Evolutionary conservation across 2,888 invertebrate species (phyloP).

Genomic region (Synanthedon formicaeformis): DNA sequence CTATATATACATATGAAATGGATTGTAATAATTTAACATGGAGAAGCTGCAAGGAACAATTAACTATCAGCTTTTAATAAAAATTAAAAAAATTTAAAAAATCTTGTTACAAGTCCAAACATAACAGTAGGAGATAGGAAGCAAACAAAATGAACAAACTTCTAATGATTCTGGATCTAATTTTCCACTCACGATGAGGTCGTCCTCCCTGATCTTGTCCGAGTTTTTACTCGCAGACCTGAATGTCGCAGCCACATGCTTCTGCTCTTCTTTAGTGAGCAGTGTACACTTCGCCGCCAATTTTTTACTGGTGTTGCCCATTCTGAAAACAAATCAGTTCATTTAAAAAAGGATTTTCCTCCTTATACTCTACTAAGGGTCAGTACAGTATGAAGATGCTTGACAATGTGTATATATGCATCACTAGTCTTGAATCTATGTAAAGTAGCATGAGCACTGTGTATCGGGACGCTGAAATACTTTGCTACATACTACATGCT

Average conservation of each 20-base stretch:
- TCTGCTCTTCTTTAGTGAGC: conserved; percentile 74
- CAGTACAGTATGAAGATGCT: too few species aligned
- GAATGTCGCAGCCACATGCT: conserved; percentile 73
- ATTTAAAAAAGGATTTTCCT: neutral
- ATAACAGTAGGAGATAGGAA: neutral
- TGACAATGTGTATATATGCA: too few species aligned
- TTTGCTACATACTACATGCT: too few species aligned
- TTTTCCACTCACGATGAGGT: conserved; percentile 73
- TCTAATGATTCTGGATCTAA: conserved; percentile 59
- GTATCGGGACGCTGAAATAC: too few species aligned
- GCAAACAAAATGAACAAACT: conserved; percentile 58
- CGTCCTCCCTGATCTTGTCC: conserved; percentile 74
- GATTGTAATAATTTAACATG: too few species aligned
- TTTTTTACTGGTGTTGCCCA: conserved; percentile 75
- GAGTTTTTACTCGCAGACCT: conserved; percentile 74
- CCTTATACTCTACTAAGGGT: too few species aligned
- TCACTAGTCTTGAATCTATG: too few species aligned
- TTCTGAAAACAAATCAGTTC: conserved; percentile 26
- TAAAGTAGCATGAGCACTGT: too few species aligned
- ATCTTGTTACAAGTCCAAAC: neutral
- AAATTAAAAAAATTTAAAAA: too few species aligned
- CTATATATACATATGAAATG: too few species aligned
- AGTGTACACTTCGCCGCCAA: conserved; percentile 75
- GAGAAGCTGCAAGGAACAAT: too few species aligned
- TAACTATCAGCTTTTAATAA: too few species aligned